Evolutionary conservation across 1,140 invertebrate species (phyloP), one percentile per base, ranked within the genome.

Genomic region (Gonioctena quinquepunctata): DNA sequence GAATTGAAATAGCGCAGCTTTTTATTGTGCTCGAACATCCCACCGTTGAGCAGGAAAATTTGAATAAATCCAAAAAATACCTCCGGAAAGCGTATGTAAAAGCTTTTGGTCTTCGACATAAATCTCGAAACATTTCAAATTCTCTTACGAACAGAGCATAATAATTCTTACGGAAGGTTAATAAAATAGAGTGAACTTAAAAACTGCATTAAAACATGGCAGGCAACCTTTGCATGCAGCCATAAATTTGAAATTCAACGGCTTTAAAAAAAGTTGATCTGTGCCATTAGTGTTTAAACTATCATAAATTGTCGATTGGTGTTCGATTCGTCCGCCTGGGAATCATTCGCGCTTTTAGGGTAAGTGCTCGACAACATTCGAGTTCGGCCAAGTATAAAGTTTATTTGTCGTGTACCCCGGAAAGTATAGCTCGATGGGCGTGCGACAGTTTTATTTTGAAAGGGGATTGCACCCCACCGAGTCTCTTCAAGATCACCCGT

Each of bases 401-500:
- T 81, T 81, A 80, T 80, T 80, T 81, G 79, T 76, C 80, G 79
- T 78, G 76, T 74, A 75, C 71, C 71, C 68, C 74, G 75, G 70
- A 77, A 77, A 63, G 71, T 73, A 68, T 66, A 69, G 71, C 70
- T 73, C 76, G 79, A 75, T 75, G 76, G 79, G 74, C 79, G 76
- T 75, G 76, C 75, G 78, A 79, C 78, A 79, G 69, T 79, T 81
- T 79, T 79, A 79, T 79, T 79, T 79, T 76, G 72, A 76, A 80
- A 79, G 73, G 76, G 74, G 70, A 63, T 49, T 48, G 67, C 73
- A 75, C 77, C 79, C 78, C 71, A 69, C 61, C 70, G 69, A 75
- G 27, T 78, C 80, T 77, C 77, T 80, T 80, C 75, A 76, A 79
- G 78, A 82, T 82, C 80, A 80, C 79, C 79, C 79, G 79, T 73